Percentiles rank a stretch among this genome's conserved stretches.
These are phyloP conservation scores for Oxygymnocypris stewartii DNA, from an alignment of 2,113 vertebrate genomes.

Conservation along the genomic window DNA sequence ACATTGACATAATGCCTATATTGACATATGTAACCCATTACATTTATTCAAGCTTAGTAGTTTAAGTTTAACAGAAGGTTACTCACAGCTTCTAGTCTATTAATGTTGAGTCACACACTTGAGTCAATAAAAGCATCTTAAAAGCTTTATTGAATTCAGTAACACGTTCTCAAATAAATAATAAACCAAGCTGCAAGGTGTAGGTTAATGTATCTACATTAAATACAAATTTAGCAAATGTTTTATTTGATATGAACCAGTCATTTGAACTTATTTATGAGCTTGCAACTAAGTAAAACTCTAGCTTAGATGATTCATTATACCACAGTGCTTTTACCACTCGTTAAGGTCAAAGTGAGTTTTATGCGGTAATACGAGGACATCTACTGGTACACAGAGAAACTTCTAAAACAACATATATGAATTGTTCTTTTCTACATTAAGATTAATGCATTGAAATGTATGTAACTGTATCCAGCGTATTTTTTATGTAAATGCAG, in stretches of 20 bases:
- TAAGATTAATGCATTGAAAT: neutral
- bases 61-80: neutral
- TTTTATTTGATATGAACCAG: neutral
- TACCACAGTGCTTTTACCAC: neutral
- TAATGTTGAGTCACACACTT: neutral
- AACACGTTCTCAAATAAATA: neutral
- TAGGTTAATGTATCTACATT: neutral
- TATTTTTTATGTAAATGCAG: no score
- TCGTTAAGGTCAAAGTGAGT: neutral
- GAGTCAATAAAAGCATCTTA: neutral
- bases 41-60: neutral
- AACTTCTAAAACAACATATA: neutral
- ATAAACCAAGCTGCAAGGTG: neutral
- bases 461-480: neutral
- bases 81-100: neutral
- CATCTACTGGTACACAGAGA: conserved; percentile 47
- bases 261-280: neutral
- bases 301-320: neutral
- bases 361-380: conserved; percentile 15
- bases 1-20: conserved; percentile 6
- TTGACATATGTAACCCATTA: neutral
- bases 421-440: neutral
- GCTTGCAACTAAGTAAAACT: neutral
- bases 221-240: neutral
- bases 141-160: neutral